Base-by-base conservation (phyloP, 2,888 invertebrate species). In the Caenorhabditis sp. region DNA sequence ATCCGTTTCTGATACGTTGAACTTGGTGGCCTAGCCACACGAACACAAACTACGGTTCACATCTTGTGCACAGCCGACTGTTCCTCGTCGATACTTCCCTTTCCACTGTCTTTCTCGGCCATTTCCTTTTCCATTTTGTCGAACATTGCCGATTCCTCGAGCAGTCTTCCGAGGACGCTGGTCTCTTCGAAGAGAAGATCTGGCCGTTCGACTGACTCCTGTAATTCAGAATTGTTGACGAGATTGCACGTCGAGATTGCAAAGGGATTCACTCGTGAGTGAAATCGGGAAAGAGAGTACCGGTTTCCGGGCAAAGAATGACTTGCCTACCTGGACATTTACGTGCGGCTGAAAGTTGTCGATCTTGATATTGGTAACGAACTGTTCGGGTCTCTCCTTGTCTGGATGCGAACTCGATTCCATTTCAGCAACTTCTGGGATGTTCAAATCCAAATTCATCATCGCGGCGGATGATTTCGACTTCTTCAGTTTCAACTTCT, bases 401-500 rank as follows among this genome's bases (percentile, higher is more conserved):
- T 13, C 37, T 5, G 47, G 18, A 11, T 22, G 20, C 0, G 61
- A 55, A 15, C 55, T 20, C 18, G 64, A 62, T n/a, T 74, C 65
- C 15, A 56, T n/a, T 20, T 58, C 51, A 2, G 50, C 9, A 6
- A 55, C 60, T 24, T 44, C 55, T 9, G 69, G 67, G 3, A 74
- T 15, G 24, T 64, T 32, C 68, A 61, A 32, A n/a, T 68, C 74
- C 47, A 68, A 13, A 28, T 71, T 80, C 79, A 67, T 71, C 79
- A 71, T 60, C 20, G 72, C 72, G 9, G 67, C 58, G 6, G 67
- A 67, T 15, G 82, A 82, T 60, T 69, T 78, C 11, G 78, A 53
- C 26, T 74, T 82, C 20, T 67, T 72, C 60, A 79, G 22, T 35
- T 82, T 82, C 50, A 82, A 28, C 60, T 82, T 82, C 22, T 68